phyloP scores from a whole-genome alignment of 2,113 vertebrate genomes.

The Dasyprocta punctata region DNA sequence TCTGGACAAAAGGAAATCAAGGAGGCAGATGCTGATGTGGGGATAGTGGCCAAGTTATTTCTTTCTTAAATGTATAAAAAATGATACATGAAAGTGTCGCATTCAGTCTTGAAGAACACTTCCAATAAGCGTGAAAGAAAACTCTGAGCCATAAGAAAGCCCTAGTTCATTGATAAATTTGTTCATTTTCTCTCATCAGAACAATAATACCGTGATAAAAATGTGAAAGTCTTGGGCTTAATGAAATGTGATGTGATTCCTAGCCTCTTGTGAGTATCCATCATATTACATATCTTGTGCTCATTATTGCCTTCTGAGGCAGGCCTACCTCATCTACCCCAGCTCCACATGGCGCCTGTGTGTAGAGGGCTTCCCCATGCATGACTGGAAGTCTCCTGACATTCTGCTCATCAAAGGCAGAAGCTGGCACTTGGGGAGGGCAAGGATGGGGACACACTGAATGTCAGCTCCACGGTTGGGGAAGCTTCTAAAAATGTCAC shows the following conservation, averaged over 20 bases:
- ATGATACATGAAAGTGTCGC: no score
- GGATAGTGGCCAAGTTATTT: accelerated
- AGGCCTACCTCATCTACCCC: background rate
- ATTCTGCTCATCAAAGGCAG: no score
- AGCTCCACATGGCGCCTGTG: no score
- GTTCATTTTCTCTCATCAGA: accelerated
- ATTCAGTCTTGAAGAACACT: accelerated
- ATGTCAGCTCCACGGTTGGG: accelerated
- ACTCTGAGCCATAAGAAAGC: accelerated
- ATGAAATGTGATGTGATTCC: accelerated
- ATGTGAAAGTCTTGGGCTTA: accelerated
- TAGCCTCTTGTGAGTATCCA: background rate
- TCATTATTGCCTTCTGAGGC: background rate
- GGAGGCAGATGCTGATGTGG: background rate
- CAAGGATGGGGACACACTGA: background rate
- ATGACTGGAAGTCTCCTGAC: background rate
- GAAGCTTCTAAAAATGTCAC: background rate
- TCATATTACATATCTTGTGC: background rate
- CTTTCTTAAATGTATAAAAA: accelerated
- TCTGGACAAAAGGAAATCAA: background rate
- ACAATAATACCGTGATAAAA: accelerated
- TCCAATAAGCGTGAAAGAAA: no score
- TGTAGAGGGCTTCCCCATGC: background rate
- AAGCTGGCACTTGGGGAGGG: no score
- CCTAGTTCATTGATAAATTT: accelerated